Evolutionary conservation across 2,888 invertebrate species (phyloP).

Genomic region (Epicampocera succincta): DNA sequence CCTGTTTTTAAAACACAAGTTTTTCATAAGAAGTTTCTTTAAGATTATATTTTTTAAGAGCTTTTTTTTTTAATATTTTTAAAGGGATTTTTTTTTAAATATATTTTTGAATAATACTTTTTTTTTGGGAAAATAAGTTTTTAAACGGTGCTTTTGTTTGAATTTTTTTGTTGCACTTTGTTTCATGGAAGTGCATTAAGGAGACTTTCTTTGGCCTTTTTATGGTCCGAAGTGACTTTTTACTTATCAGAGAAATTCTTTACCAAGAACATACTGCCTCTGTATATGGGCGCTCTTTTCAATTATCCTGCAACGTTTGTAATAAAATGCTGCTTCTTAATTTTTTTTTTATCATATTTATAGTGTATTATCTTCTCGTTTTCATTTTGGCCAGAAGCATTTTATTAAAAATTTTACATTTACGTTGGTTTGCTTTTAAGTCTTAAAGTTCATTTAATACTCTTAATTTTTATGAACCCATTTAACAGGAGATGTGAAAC

Average conservation of each 20-base stretch:
- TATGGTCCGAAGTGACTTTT: constrained; percentile 13
- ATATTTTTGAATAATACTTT: no score
- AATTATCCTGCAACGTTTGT: constrained; percentile 12
- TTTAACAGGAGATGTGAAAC: constrained; percentile 38
- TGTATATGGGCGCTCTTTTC: no score
- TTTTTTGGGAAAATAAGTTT: no score
- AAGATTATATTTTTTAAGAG: no score
- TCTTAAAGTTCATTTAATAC: constrained; percentile 59
- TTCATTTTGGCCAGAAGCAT: constrained; percentile 11
- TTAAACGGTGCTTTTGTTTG: no score
- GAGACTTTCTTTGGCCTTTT: no score
- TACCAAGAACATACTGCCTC: constrained; percentile 20
- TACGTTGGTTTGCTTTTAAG: constrained; percentile 19
- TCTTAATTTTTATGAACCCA: constrained; percentile 60
- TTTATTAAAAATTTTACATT: neutral
- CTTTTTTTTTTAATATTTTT: no score
- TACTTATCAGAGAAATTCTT: constrained; percentile 18
- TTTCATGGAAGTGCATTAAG: no score
- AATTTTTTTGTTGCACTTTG: no score
- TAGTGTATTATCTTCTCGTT: constrained; percentile 6
- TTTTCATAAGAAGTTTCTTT: no score
- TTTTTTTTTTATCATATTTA: constrained; percentile 34
- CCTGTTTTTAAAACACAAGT: no score
- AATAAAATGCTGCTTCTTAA: constrained; percentile 37
- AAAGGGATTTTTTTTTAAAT: no score